Conservation (phyloP, 2,888 invertebrate genomes). For the Drosophila meridionalis region DNA sequence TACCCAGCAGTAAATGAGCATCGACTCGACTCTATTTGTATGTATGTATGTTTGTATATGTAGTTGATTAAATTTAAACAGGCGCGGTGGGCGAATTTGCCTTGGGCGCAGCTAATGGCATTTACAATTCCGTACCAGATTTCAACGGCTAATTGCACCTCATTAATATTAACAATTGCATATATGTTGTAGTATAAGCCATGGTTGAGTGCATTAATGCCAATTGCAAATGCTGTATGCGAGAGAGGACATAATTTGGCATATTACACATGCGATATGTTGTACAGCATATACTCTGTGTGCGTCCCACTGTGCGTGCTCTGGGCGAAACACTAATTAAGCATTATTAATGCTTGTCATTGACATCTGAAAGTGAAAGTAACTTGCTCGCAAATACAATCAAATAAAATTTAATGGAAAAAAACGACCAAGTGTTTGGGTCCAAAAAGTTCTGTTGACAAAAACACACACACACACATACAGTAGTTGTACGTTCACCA, state of each 20-base stretch:
- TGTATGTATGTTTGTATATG: constrained; percentile 1
- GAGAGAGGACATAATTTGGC: neutral
- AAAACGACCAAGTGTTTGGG: constrained; percentile 56
- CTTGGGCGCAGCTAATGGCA: constrained; percentile 26
- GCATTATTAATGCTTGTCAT: constrained; percentile 59
- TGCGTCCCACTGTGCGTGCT: constrained; percentile 4
- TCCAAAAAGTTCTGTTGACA: constrained; percentile 58
- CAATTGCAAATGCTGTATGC: neutral
- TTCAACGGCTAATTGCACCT: constrained; percentile 55
- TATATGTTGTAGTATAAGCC: neutral
- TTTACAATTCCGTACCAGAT: constrained; percentile 62
- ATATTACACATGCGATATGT: neutral
- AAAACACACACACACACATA: constrained; percentile 36
- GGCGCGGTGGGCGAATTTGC: constrained; percentile 22
- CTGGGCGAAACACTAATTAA: constrained; percentile 52
- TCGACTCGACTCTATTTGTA: constrained; percentile 6
- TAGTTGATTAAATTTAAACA: constrained; percentile 73
- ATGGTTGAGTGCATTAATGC: constrained; percentile 8
- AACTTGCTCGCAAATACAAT: constrained; percentile 53
- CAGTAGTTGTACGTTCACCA: constrained; percentile 2
- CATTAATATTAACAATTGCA: constrained; percentile 54
- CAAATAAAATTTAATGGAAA: constrained; percentile 62
- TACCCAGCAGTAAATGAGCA: constrained; percentile 48
- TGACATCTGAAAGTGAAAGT: constrained; percentile 60
- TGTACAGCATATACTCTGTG: neutral